These are phyloP conservation scores for Lycaon pictus DNA, from an alignment of 2,113 vertebrate species.

Conservation along the genomic window DNA sequence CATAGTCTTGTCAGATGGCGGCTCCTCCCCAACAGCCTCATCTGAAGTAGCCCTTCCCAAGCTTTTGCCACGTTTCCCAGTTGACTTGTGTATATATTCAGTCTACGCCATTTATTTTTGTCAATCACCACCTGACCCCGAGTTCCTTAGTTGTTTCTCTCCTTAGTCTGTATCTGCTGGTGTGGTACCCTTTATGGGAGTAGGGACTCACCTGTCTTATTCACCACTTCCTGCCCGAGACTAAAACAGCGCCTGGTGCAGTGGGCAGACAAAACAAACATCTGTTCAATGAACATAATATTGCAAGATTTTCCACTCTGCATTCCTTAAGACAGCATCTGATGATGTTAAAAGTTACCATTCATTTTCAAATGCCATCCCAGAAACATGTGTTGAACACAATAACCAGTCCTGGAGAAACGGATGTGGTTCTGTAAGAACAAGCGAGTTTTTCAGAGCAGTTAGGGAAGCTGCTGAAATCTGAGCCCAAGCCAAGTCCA, in stretches of 20 bases:
- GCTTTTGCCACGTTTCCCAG: background rate
- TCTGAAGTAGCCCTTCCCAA: background rate
- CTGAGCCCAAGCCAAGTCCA: background rate
- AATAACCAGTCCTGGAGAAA: background rate
- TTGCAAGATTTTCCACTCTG: background rate
- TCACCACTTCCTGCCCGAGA: background rate
- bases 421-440: background rate
- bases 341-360: background rate
- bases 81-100: background rate
- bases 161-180: background rate
- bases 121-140: background rate
- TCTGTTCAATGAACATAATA: background rate
- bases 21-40: background rate
- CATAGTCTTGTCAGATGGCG: no score
- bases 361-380: conserved; percentile 5
- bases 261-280: background rate
- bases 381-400: background rate
- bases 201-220: background rate
- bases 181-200: background rate
- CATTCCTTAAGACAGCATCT: background rate
- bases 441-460: background rate
- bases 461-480: background rate
- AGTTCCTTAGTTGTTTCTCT: background rate
- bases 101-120: background rate
- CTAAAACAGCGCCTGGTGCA: no score